Evolutionary conservation across 2,888 invertebrate species (phyloP), one percentile per base, ranked within the genome.

Genomic region (Eudasyphora cyanicolor): DNA sequence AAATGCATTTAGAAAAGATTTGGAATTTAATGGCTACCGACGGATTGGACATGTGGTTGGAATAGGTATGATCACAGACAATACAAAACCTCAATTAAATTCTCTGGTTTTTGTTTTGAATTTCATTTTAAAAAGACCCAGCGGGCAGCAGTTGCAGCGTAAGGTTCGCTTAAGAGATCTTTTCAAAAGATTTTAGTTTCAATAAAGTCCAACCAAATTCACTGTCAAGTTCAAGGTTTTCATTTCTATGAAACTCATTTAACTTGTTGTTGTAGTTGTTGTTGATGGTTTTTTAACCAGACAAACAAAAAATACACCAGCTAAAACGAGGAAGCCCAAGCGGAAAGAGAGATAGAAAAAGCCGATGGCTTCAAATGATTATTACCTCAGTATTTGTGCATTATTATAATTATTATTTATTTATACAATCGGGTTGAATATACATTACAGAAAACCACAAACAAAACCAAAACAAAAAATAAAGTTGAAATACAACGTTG

Each of bases 1-100:
- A 77, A 77, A 70, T 14, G 12, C 70, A 70, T 77, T 70, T 70
- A 45, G 32, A 60, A 70, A 76, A 45, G 24, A 12, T 38, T 27
- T n/a, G 10, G 8, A 19, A 35, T 2, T 54, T 2, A 10, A 21
- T 54, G 57, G 24, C 2, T n/a, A 14, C n/a, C 8, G 24, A 64
- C 17, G 24, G 17, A 75, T 64, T 29, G 1, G 45, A 45, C 12
- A 45, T 2, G 45, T 6, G 1, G 45, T 4, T n/a, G n/a, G n/a
- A n/a, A n/a, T 2, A n/a, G n/a, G 3, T n/a, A n/a, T 4, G 4
- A 45, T n/a, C 38, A 38, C 4, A n/a, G n/a, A n/a, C 38, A 45
- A 3, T n/a, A 45, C 45, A 45, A 45, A 45, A 6, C 4, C 14
- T 45, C 45, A 45, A 45, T 45, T 45, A 45, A 45, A 45, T 45